Evolutionary conservation across 2,797 vertebrate species (phyloP).

Genomic region (Xyrichtys novacula): DNA sequence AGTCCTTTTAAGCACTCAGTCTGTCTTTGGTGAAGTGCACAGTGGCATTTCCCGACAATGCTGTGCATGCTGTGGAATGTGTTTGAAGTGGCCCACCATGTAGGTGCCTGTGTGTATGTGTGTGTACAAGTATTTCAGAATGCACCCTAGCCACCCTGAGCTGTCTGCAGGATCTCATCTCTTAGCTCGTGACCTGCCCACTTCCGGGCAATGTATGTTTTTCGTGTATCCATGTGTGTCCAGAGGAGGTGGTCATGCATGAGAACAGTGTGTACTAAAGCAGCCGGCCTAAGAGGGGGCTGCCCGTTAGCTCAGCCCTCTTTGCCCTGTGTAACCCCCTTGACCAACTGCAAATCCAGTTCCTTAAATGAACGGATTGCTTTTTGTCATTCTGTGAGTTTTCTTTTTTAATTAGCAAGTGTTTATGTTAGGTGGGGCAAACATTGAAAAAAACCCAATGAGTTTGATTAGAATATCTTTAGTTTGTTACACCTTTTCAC

Average conservation of each 20-base stretch:
- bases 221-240: slow-evolving; percentile 45
- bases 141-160: slow-evolving; percentile 31
- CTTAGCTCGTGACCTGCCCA: slow-evolving; percentile 68
- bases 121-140: slow-evolving; percentile 11
- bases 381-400: not conserved
- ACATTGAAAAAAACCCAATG: slow-evolving; percentile 10
- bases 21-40: slow-evolving; percentile 73
- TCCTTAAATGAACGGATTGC: slow-evolving; percentile 32
- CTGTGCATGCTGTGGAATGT: slow-evolving; percentile 83
- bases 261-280: slow-evolving; percentile 60
- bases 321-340: slow-evolving; percentile 24
- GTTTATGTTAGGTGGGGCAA: not conserved
- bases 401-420: slow-evolving; percentile 1
- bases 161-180: slow-evolving; percentile 71
- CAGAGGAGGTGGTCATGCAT: slow-evolving; percentile 42
- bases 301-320: slow-evolving; percentile 42
- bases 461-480: too few species aligned
- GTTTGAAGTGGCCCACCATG: slow-evolving; percentile 87
- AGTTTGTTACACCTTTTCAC: too few species aligned
- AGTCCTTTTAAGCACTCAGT: slow-evolving; percentile 65
- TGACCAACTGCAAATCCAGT: slow-evolving; percentile 32
- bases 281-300: slow-evolving; percentile 35
- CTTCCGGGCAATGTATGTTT: slow-evolving; percentile 65
- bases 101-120: slow-evolving; percentile 59
- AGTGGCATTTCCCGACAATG: slow-evolving; percentile 84